Base-by-base conservation (phyloP, 2,888 invertebrate species). In the Macrophya alboannulata region DNA sequence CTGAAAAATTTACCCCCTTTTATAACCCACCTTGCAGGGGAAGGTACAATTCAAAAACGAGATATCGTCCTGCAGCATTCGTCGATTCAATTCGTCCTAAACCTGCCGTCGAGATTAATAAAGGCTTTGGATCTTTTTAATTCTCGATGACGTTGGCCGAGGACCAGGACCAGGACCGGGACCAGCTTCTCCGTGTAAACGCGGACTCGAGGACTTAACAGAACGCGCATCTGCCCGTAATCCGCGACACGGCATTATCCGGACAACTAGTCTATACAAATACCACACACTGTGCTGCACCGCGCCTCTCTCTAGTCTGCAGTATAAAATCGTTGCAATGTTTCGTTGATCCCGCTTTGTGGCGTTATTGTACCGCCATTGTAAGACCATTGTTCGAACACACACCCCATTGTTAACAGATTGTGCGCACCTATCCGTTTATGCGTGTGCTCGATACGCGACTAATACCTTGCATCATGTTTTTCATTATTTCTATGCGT, bases 271-370 rank as follows among this genome's bases (percentile, higher is more conserved):
- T n/a, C 21, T 40, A 37, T 62, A 59, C 59, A 51, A 37, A 40
- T 31, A 21, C 48, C 40, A n/a, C n/a, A 15, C 40, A n/a, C n/a
- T 6, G 21, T 51, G 48, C 15, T 25, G n/a, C 15, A 25, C 5
- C 8, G 9, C 45, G 51, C 15, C 4, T n/a, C 9, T 31, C 31
- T 31, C 31, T 31, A 31, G 31, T 31, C 31, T 31, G 1, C 31
- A 3, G 43, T 81, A 81, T 62, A 43, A 43, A 12, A 62, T 68
- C 45, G 45, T 25, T 74, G 25, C 21, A n/a, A 90, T 92, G 92
- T 92, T 92, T 91, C 90, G 91, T 88, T 91, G 91, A 91, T 91
- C 92, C 92, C 77, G 91, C 89, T 91, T 92, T 92, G 92, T 92
- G 87, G 90, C 88, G 89, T 90, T 91, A 90, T 91, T 92, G 90